phyloP scores from a whole-genome alignment of 2,113 vertebrate species.

The Rhabdornis inornatus region DNA sequence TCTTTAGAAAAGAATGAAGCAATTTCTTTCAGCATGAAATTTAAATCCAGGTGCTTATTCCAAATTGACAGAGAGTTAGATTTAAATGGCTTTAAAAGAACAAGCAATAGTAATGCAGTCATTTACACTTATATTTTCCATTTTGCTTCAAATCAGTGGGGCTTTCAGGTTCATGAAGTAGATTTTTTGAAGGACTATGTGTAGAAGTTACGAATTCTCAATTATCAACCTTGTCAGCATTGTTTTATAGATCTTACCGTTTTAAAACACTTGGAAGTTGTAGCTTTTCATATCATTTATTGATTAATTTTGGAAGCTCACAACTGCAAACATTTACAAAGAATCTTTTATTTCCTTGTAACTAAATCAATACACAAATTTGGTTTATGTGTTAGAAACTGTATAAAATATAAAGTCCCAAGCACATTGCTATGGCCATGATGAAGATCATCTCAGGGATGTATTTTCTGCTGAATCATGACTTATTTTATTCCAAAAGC shows the following conservation, averaged over 20 bases:
- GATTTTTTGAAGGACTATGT: neutral
- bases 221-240: neutral
- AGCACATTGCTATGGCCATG: neutral
- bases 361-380: neutral
- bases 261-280: neutral
- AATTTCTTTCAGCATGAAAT: neutral
- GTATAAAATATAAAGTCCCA: neutral
- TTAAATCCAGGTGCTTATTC: neutral
- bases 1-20: neutral
- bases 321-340: neutral
- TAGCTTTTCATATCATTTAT: neutral
- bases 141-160: neutral
- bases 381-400: neutral
- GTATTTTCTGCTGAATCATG: neutral
- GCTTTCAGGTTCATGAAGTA: neutral
- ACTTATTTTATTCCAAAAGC: neutral
- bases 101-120: neutral
- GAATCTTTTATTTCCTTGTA: neutral
- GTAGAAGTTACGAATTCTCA: neutral
- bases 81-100: neutral
- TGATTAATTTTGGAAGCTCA: constrained; percentile 3
- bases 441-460: neutral
- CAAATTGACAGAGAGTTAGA: neutral
- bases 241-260: neutral
- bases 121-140: neutral